Base-by-base conservation (phyloP, 1,140 invertebrate species). In the Aphidius gifuensis region DNA sequence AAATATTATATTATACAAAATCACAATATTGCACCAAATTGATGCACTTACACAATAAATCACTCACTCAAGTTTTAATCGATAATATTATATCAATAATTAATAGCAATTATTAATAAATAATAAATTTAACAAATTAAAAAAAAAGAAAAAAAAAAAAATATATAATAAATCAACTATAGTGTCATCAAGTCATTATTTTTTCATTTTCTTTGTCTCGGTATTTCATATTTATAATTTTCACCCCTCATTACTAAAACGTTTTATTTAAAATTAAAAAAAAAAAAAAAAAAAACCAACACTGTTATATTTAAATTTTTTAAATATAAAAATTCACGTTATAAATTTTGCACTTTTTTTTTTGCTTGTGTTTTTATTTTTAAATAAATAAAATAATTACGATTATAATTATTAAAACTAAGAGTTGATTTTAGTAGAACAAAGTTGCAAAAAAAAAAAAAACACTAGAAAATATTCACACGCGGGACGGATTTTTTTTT, bases 381-480 rank as follows among this genome's bases (percentile, higher is more conserved):
- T 16, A 16, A 16, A 16, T 16, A 16, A 16, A 16, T 16, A 16
- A 9, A 3, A 0, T 8, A 45, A 23, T 60, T 45, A 51, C 42
- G 16, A 16, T 16, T 16, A 16, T n/a, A 40, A 21, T 39, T 11
- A 49, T 48, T 0, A 3, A 7, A 42, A 9, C 11, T 32, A 9
- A 16, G 48, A 38, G 9, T 9, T 32, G 2, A 32, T 2, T 32
- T 32, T 16, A 16, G 16, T 16, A 16, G 16, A 16, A 16, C 16
- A 16, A 16, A 16, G 16, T 32, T 32, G 23, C 2, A 32, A 32
- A 32, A 32, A 32, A 32, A 2, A 32, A 61, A 32, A 16, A 55
- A 38, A 56, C 60, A 61, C 60, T 61, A 23, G 9, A 5, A 51
- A 9, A 48, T 11, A 39, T 21, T 9, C 60, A 61, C 60, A 56